These are phyloP conservation scores for Cotesia congregata DNA, from an alignment of 2,888 invertebrate genomes.

Conservation along the genomic window DNA sequence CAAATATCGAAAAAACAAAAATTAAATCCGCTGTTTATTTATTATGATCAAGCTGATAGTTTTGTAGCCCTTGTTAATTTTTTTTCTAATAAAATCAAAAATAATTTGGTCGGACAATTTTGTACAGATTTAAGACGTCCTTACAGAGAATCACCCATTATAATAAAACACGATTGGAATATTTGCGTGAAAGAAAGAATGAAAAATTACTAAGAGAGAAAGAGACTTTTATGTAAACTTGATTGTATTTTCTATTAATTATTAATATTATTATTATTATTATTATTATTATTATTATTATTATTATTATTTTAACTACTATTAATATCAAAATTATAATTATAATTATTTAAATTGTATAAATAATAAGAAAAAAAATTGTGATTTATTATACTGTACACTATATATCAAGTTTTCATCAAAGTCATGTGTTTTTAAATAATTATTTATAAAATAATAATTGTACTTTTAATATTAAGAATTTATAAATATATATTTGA, in stretches of 20 bases:
- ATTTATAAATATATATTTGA: too few species aligned
- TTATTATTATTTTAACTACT: constrained; percentile 25
- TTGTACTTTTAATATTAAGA: neutral
- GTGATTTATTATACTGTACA: neutral
- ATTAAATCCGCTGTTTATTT: too few species aligned
- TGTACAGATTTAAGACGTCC: too few species aligned
- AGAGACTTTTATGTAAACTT: neutral
- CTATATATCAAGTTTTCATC: neutral
- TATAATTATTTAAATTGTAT: neutral
- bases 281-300: constrained; percentile 38
- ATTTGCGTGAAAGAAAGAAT: neutral
- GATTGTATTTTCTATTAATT: neutral
- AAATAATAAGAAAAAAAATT: neutral
- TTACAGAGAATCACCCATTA: too few species aligned
- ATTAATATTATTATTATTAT: constrained; percentile 13
- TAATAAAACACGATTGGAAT: too few species aligned
- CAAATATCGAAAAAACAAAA: too few species aligned
- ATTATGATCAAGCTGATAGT: too few species aligned
- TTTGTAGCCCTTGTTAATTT: too few species aligned
- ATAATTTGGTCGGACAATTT: too few species aligned
- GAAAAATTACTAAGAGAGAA: neutral
- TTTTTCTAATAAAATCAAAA: too few species aligned
- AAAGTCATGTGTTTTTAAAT: neutral
- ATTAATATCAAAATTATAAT: constrained; percentile 22
- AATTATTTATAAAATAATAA: neutral